These are phyloP conservation scores for Celastrina argiolus DNA, from an alignment of 2,888 invertebrate species.

Conservation along the genomic window DNA sequence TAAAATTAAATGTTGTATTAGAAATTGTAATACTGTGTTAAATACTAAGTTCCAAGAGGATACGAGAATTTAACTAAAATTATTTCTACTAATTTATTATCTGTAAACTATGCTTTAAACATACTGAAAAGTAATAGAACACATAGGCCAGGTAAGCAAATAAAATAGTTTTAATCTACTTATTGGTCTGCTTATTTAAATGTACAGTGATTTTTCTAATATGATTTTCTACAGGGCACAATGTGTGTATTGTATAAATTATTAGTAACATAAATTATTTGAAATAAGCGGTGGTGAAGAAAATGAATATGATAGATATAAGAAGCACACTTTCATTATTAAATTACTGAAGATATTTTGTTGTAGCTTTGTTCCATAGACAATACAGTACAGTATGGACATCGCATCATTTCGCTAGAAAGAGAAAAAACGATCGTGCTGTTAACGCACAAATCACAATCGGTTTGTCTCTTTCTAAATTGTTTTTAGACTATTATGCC, in stretches of 20 bases:
- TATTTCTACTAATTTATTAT: neutral
- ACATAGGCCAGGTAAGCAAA: neutral
- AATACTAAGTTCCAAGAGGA: neutral
- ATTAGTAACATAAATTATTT: neutral
- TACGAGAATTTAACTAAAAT: neutral
- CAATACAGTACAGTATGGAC: neutral
- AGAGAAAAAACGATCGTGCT: too few species aligned
- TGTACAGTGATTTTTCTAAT: neutral
- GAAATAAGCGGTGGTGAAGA: neutral
- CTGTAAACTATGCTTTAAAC: neutral
- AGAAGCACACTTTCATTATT: neutral
- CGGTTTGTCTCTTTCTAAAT: too few species aligned
- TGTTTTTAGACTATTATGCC: too few species aligned
- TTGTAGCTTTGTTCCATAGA: neutral
- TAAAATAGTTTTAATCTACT: neutral
- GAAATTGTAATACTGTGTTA: slow-evolving; percentile 16
- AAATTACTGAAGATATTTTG: neutral
- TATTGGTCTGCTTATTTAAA: neutral
- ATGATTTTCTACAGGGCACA: neutral
- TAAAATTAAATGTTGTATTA: slow-evolving; percentile 18
- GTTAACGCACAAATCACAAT: too few species aligned
- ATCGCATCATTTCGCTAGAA: too few species aligned
- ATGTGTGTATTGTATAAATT: neutral
- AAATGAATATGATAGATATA: neutral
- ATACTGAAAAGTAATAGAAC: neutral